These are phyloP conservation scores for Entomyzon cyanotis DNA, from an alignment of 2,113 vertebrate genomes.

Conservation along the genomic window DNA sequence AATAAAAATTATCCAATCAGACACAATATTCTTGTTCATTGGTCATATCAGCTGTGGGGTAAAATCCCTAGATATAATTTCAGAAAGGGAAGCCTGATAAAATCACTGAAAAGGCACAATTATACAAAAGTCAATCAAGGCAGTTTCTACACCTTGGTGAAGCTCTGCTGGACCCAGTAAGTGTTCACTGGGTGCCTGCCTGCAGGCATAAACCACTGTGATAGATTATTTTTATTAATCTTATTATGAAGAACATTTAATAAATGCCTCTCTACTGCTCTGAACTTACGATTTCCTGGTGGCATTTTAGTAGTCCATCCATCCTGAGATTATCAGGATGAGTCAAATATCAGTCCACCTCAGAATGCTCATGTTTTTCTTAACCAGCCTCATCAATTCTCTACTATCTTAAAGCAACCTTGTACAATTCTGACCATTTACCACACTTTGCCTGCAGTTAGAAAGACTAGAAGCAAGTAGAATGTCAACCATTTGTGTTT, in stretches of 20 bases:
- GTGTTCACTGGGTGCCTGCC: background rate
- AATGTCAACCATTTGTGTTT: background rate
- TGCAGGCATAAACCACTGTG: background rate
- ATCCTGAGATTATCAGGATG: background rate
- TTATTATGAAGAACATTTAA: background rate
- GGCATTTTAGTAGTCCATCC: background rate
- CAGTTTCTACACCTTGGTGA: background rate
- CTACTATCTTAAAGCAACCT: background rate
- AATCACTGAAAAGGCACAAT: background rate
- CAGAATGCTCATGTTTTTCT: background rate
- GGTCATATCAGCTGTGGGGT: background rate
- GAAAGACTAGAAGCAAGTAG: background rate
- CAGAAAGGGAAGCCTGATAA: background rate
- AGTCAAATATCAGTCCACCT: background rate
- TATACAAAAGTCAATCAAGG: background rate
- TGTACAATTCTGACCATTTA: background rate
- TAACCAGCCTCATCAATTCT: background rate
- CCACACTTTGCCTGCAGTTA: background rate
- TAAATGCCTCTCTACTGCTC: background rate
- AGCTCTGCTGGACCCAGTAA: background rate
- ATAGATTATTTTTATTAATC: background rate
- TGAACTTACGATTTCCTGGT: background rate
- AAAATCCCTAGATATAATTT: background rate
- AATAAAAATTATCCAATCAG: background rate
- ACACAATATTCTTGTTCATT: background rate